Conservation (phyloP, 2,888 invertebrate species). For the Hirtodrosophila duncani region DNA sequence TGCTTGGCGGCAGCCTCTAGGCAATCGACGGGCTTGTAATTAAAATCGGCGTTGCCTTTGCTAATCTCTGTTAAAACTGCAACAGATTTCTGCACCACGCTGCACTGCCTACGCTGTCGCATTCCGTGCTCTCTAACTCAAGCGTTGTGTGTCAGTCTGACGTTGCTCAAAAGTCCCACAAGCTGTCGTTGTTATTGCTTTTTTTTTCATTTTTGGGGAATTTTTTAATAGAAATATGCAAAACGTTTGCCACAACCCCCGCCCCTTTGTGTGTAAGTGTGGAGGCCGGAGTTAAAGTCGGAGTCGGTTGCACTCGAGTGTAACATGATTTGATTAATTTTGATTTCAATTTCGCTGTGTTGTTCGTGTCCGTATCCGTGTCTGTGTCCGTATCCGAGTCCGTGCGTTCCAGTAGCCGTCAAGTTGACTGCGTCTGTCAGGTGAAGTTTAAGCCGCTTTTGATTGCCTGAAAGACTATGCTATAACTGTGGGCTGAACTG, state of each 20-base stretch:
- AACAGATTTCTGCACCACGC: constrained; percentile 22
- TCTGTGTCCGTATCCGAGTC: constrained; percentile 1
- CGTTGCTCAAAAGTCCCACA: constrained; percentile 23
- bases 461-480: constrained; percentile 5
- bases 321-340: constrained; percentile 58
- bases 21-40: constrained; percentile 54
- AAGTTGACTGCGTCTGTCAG: constrained; percentile 51
- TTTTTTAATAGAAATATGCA: constrained; percentile 33
- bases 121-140: constrained; percentile 48
- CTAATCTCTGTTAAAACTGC: constrained; percentile 32
- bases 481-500: no score
- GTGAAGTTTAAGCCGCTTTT: constrained; percentile 37
- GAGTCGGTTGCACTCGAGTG: constrained; percentile 1
- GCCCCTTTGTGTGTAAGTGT: constrained; percentile 1
- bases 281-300: background rate
- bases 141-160: constrained; percentile 25
- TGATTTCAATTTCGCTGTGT: constrained; percentile 64
- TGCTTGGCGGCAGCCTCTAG: constrained; percentile 54
- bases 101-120: constrained; percentile 57
- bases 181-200: background rate
- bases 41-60: constrained; percentile 41
- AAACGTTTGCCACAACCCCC: constrained; percentile 19
- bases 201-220: no score
- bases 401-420: constrained; percentile 48
- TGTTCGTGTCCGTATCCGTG: no score